Evolutionary conservation across 2,797 vertebrate species (phyloP).

Genomic region (Platalea minor): DNA sequence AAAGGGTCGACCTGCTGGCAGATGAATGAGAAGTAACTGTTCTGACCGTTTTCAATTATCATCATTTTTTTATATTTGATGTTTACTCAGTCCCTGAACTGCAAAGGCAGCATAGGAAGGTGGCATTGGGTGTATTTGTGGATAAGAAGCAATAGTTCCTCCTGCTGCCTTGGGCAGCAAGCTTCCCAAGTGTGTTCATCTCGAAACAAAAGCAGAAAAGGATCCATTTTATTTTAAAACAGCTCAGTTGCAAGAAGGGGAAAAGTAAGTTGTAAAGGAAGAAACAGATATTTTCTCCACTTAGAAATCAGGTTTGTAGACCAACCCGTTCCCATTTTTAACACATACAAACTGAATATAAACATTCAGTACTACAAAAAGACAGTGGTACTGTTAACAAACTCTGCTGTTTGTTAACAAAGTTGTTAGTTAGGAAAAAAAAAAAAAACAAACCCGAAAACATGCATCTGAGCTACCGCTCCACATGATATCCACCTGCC

Average conservation of each 20-base stretch:
- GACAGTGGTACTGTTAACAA: background rate
- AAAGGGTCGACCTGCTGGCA: background rate
- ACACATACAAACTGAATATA: background rate
- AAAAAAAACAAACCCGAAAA: background rate
- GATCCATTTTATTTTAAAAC: background rate
- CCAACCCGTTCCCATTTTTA: background rate
- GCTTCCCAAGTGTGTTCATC: background rate
- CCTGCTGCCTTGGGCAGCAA: background rate
- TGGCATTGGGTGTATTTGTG: background rate
- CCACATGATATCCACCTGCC: background rate
- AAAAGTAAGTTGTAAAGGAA: background rate
- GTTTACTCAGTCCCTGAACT: background rate
- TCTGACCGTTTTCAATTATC: background rate
- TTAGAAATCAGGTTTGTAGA: background rate
- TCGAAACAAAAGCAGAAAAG: background rate
- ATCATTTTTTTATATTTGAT: background rate
- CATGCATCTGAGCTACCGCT: background rate
- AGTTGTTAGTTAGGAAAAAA: background rate
- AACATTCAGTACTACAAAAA: background rate
- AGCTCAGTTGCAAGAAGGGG: background rate
- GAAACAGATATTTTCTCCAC: background rate
- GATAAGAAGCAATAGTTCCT: background rate
- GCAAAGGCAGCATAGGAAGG: background rate
- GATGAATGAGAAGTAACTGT: background rate
- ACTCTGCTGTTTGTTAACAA: background rate